phyloP scores from a whole-genome alignment of 2,113 vertebrate species.

The Mungos mungo region DNA sequence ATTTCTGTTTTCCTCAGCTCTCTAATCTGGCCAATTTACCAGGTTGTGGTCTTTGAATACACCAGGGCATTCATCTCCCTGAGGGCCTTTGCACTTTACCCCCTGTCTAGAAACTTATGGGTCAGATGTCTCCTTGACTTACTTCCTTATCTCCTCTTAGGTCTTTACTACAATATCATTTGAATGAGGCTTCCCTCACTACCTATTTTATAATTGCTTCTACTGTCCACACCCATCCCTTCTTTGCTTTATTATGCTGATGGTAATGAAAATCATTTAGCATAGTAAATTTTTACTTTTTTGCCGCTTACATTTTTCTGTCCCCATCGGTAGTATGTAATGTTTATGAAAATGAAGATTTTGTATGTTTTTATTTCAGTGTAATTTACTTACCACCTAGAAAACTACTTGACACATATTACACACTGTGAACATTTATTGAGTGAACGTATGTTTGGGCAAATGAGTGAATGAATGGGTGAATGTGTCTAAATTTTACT shows the following conservation, averaged over 20 bases:
- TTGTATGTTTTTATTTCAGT: background rate
- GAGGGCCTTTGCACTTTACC: background rate
- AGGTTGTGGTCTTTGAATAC: background rate
- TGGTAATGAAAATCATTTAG: background rate
- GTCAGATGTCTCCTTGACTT: background rate
- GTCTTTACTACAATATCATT: background rate
- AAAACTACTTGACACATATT: background rate
- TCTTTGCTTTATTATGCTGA: background rate
- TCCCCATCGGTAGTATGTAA: background rate
- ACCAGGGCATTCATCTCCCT: no score
- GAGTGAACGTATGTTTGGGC: background rate
- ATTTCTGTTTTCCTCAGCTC: background rate
- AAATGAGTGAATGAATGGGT: no score
- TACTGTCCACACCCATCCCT: background rate
- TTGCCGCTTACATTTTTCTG: background rate
- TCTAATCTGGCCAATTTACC: background rate
- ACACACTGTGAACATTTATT: background rate
- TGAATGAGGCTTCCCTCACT: background rate
- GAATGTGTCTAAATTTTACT: background rate
- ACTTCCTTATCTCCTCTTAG: background rate
- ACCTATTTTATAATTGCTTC: background rate
- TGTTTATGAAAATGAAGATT: background rate
- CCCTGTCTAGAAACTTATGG: background rate
- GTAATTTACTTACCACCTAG: background rate
- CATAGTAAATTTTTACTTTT: background rate